These are phyloP conservation scores for Tenthredo scrophulariae DNA, from an alignment of 2,888 invertebrate species.

Conservation along the genomic window DNA sequence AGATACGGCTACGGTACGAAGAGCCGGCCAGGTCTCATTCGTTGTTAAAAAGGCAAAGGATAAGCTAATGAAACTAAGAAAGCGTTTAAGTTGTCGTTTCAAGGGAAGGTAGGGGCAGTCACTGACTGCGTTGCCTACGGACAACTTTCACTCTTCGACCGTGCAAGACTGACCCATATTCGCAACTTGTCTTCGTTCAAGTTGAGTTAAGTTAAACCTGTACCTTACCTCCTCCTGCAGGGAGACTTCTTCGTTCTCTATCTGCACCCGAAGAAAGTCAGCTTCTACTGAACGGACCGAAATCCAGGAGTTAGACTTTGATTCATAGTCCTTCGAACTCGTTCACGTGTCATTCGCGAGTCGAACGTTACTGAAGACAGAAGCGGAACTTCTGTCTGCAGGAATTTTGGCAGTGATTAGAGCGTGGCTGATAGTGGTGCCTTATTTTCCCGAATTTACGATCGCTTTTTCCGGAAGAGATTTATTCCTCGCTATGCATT, in stretches of 20 bases:
- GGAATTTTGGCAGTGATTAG: background rate
- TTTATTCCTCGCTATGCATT: background rate
- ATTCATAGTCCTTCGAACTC: background rate
- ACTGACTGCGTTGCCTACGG: constrained; percentile 69
- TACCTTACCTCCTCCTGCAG: constrained; percentile 71
- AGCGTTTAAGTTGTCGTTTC: constrained; percentile 34
- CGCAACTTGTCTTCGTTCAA: constrained; percentile 70
- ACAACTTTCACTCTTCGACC: constrained; percentile 79
- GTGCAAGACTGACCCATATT: constrained; percentile 78
- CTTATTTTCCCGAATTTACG: background rate
- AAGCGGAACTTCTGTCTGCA: background rate
- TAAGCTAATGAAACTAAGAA: constrained; percentile 40
- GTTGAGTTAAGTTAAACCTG: constrained; percentile 73
- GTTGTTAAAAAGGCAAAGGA: constrained; percentile 36
- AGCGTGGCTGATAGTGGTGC: constrained; percentile 20
- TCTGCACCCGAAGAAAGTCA: constrained; percentile 36
- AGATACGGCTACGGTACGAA: background rate
- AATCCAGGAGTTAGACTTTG: background rate
- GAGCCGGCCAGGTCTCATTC: constrained; percentile 7
- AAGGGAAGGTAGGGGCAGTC: constrained; percentile 20
- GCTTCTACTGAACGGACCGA: constrained; percentile 20
- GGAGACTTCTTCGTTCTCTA: constrained; percentile 71
- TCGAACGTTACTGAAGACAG: constrained; percentile 17
- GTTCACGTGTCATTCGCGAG: constrained; percentile 43
- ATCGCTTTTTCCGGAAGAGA: background rate